Evolutionary conservation across 2,113 vertebrate species (phyloP).

Genomic region (Vidua macroura): DNA sequence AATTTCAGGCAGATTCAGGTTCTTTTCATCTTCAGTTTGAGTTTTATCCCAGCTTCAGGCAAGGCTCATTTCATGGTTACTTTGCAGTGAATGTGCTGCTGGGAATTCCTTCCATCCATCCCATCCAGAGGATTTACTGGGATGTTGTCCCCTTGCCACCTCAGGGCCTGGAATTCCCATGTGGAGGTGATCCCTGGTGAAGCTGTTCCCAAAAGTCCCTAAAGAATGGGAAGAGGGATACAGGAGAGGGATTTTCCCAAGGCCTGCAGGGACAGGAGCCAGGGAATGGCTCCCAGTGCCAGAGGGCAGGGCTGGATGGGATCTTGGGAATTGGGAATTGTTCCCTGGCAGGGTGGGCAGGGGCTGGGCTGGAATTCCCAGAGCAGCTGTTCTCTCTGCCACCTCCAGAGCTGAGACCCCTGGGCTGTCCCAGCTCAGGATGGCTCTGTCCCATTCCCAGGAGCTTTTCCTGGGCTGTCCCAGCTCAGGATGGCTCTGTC

Average conservation of each 20-base stretch:
- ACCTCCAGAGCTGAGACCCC: not conserved
- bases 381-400: not conserved
- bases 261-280: not conserved
- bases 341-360: not conserved
- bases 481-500: no score
- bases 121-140: not conserved
- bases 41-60: not conserved
- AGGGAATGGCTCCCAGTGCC: not conserved
- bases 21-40: not conserved
- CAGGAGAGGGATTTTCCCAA: not conserved
- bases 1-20: not conserved
- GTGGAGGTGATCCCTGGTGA: not conserved
- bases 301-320: not conserved
- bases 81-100: not conserved
- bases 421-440: not conserved
- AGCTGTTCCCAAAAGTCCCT: not conserved
- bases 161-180: not conserved
- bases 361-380: not conserved
- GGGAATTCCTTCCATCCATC: not conserved
- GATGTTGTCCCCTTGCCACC: rapidly evolving
- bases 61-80: not conserved
- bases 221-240: not conserved
- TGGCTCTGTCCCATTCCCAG: not conserved
- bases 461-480: no score
- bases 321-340: not conserved